Evolutionary conservation across 1,140 invertebrate species (phyloP), one percentile per base, ranked within the genome.

Genomic region (Hermetia illucens): DNA sequence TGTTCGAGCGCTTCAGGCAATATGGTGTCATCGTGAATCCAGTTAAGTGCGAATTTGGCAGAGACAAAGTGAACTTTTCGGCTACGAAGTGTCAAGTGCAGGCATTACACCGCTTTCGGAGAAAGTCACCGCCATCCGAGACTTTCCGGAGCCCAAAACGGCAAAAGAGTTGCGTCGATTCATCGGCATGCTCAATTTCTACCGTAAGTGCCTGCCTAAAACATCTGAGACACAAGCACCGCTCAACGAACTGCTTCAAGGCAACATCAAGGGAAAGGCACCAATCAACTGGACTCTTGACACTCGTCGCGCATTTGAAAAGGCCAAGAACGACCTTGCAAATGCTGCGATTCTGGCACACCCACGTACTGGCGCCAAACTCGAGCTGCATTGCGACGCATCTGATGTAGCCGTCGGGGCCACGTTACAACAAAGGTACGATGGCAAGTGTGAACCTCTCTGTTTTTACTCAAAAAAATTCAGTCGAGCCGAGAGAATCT

Each of bases 141-240:
- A 10, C 5, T 8, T 16, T 8, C 20, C 33, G n/a, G n/a, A n/a
- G 38, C 56, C 62, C 5, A 38, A 41, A 15, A 51, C 39, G 5
- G 36, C 58, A n/a, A 41, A 47, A 18, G 38, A 51, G 22, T 39
- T 60, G 12, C 38, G 58, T 12, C 37, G 51, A 5, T 69, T 67
- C 40, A 31, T 67, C 5, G 65, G 57, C 0, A 55, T 62, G 46
- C 24, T 62, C 0, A 62, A 63, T 30, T 63, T 55, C 44, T 63
- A 63, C 41, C 36, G 49, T 10, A 33, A 43, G 6, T 58, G 44
- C 32, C 32, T 60, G 1, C 48, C 46, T 0, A 33, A 51, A n/a
- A 48, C 51, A 5, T 44, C 52, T 6, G 21, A 48, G 3, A 15
- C 21, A 3, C 50, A 53, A 38, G 34, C 24, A 15, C 38, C 41